Evolutionary conservation across 2,113 vertebrate species (phyloP).

Genomic region (Promerops cafer): DNA sequence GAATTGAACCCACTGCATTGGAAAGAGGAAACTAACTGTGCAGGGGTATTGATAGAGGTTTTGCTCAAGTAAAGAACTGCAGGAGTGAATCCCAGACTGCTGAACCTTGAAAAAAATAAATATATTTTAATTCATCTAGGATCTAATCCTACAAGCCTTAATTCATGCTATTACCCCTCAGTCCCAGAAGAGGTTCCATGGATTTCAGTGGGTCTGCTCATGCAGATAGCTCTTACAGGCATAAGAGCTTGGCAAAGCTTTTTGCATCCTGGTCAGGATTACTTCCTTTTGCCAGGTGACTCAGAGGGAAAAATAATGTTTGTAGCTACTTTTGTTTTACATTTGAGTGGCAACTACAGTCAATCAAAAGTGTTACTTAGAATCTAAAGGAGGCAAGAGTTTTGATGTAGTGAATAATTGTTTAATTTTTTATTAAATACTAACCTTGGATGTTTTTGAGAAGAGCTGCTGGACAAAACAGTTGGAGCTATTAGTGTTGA

Average conservation of each 20-base stretch:
- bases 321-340: constrained; percentile 32
- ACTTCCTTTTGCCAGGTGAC: background rate
- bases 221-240: background rate
- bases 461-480: constrained; percentile 36
- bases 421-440: constrained; percentile 36
- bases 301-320: background rate
- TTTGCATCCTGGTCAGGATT: background rate
- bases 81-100: background rate
- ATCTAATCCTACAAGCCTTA: constrained; percentile 1
- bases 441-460: constrained; percentile 37
- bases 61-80: background rate
- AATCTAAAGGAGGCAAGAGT: background rate
- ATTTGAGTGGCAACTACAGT: background rate
- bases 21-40: background rate
- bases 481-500: constrained; percentile 56
- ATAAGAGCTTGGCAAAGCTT: background rate
- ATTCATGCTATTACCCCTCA: background rate
- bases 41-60: background rate
- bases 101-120: background rate
- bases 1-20: background rate
- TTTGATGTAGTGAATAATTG: background rate
- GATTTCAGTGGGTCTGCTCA: background rate
- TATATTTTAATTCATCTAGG: background rate
- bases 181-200: background rate
- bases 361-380: background rate